A percentile compares a stretch with the other conserved stretches of the same genome.
Conservation (phyloP, 2,888 invertebrate genomes). For the Drosophila colorata region DNA sequence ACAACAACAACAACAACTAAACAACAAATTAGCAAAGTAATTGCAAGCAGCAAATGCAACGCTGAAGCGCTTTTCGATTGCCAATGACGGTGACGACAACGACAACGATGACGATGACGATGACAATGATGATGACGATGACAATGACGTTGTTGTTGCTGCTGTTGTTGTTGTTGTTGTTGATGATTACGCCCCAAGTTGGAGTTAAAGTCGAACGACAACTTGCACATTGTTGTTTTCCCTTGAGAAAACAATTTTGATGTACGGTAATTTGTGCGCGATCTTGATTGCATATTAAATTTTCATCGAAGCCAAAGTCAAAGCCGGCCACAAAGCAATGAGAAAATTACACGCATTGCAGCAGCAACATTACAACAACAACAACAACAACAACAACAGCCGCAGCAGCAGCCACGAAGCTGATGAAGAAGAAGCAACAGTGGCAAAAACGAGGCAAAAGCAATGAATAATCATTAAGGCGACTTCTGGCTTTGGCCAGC, state of each 20-base stretch:
- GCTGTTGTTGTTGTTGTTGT: conserved; percentile 1
- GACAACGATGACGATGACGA: conserved; percentile 27
- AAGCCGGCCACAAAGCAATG: conserved; percentile 64
- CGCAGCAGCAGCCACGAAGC: conserved; percentile 33
- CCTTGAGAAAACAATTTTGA: conserved; percentile 78
- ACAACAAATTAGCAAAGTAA: conserved; percentile 60
- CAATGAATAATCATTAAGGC: conserved; percentile 79
- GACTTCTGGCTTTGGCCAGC: conserved; percentile 53
- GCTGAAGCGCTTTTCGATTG: conserved; percentile 39
- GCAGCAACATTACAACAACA: conserved; percentile 46
- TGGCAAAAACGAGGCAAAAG: conserved; percentile 28
- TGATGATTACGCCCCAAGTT: conserved; percentile 31
- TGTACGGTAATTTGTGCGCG: conserved; percentile 79
- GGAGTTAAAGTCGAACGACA: conserved; percentile 58
- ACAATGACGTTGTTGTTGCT: conserved; percentile 13
- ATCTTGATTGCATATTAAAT: conserved; percentile 82
- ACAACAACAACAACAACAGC: conserved; percentile 34
- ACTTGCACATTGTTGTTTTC: conserved; percentile 75
- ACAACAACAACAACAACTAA: conserved; percentile 11
- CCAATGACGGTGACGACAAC: conserved; percentile 32
- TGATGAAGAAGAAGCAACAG: not conserved
- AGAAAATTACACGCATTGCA: conserved; percentile 79
- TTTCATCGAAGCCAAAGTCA: conserved; percentile 66
- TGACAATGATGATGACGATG: conserved; percentile 20
- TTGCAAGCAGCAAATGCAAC: conserved; percentile 51